Base-by-base conservation (phyloP, 2,797 vertebrate species). In the Falco biarmicus region DNA sequence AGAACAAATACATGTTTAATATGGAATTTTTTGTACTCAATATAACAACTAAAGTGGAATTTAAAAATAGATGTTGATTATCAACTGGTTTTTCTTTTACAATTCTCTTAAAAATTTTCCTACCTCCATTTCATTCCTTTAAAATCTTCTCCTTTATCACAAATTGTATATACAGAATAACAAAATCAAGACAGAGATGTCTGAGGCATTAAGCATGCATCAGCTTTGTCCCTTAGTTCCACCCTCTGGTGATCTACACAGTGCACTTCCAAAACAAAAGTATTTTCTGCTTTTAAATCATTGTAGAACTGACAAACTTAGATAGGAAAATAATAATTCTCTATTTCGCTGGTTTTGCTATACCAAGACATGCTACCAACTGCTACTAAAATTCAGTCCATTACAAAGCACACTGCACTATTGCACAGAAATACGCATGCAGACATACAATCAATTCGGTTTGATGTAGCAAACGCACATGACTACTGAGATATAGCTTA, bases 311-410 rank as follows among this genome's bases (percentile, higher is more conserved):
- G 53, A 93, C 50, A 90, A 95, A 88, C 15, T 77, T 87, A 66
- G 31, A 51, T 20, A 95, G 34, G 43, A 89, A 94, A 84, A 59
- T 69, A 90, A 78, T 89, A 75, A 76, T 86, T 68, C 93, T 91
- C 61, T 73, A 9, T 47, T 22, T 90, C 69, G 39, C 48, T 0
- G 0, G 15, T 82, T 90, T 89, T 80, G 48, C 34, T 73, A n/a
- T 79, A 92, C 51, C n/a, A 69, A 80, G 51, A 61, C 19, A 61
- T 50, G 10, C n/a, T 61, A 51, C 66, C 60, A 84, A 37, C 26
- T 89, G 20, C 60, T 82, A 45, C 64, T 84, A 75, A 85, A 87
- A 84, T 84, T 59, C 70, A 92, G 19, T 48, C 48, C 64, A 51
- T 65, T 79, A 78, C 43, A 84, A 94, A 65, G 22, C 16, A 71